Conservation (phyloP, 2,888 invertebrate genomes). For the Cephonodes hylas region DNA sequence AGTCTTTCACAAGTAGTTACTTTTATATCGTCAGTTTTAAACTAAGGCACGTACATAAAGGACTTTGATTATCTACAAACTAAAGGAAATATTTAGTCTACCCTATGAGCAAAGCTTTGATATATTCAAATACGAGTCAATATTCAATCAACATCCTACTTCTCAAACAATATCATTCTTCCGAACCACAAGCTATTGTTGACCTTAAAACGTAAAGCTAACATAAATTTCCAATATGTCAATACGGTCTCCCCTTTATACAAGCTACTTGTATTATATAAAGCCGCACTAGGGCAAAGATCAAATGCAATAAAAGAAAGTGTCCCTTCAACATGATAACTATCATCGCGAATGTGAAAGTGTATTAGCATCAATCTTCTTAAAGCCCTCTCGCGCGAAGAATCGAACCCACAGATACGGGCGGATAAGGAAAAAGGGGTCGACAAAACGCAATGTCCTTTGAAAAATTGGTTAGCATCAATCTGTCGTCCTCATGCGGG, state of each 20-base stretch:
- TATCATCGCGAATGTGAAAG: constrained; percentile 13
- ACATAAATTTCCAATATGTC: not conserved
- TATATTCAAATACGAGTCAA: no score
- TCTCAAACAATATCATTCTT: no score
- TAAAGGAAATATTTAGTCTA: no score
- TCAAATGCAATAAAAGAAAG: constrained; percentile 7
- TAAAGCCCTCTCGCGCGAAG: constrained; percentile 31
- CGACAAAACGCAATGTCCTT: constrained; percentile 32
- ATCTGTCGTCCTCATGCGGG: constrained; percentile 49
- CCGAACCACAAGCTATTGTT: not conserved
- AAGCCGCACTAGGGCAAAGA: not conserved
- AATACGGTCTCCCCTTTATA: not conserved
- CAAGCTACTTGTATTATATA: not conserved
- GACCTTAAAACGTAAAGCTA: not conserved
- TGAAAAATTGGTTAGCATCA: constrained; percentile 53
- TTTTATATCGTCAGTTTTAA: no score
- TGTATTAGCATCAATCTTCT: constrained; percentile 33
- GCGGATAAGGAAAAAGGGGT: constrained; percentile 42
- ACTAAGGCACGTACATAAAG: no score
- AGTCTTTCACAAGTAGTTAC: no score
- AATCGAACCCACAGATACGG: constrained; percentile 33
- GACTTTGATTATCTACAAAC: no score
- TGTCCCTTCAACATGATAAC: constrained; percentile 7
- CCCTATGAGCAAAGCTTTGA: no score
- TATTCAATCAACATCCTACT: no score